A percentile compares a stretch with the other conserved stretches of the same genome.
Evolutionary conservation across 2,888 invertebrate species (phyloP).

Genomic region (Criorhina ranunculi): DNA sequence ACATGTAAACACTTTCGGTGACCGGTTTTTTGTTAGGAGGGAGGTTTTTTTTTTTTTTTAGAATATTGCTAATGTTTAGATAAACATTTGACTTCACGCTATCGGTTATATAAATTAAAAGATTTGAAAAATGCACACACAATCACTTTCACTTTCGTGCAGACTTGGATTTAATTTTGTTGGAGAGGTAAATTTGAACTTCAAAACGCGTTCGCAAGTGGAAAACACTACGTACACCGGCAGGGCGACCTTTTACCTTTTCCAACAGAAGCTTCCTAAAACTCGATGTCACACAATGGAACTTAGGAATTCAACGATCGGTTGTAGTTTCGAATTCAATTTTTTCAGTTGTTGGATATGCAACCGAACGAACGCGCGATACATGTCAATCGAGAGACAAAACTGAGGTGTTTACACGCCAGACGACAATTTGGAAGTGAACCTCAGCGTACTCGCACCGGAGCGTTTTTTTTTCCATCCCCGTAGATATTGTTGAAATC

Average conservation of each 20-base stretch:
- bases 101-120: constrained; percentile 15
- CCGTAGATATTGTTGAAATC: constrained; percentile 34
- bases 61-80: too few species aligned
- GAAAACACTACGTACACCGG: background rate
- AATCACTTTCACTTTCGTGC: constrained; percentile 46
- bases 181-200: constrained; percentile 2
- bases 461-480: constrained; percentile 43
- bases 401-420: constrained; percentile 62
- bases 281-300: background rate
- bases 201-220: background rate
- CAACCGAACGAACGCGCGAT: constrained; percentile 52
- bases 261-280: background rate
- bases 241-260: constrained; percentile 8
- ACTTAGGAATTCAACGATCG: constrained; percentile 8
- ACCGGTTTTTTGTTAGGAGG: constrained; percentile 41
- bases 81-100: background rate
- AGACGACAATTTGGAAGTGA: constrained; percentile 67
- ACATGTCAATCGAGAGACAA: constrained; percentile 17
- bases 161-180: background rate
- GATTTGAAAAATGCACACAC: constrained; percentile 3
- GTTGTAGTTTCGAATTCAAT: constrained; percentile 9
- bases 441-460: constrained; percentile 32
- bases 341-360: constrained; percentile 41
- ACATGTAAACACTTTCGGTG: constrained; percentile 32
- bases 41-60: background rate